These are phyloP conservation scores for Picathartes gymnocephalus DNA, from an alignment of 2,113 vertebrate species.

Conservation along the genomic window DNA sequence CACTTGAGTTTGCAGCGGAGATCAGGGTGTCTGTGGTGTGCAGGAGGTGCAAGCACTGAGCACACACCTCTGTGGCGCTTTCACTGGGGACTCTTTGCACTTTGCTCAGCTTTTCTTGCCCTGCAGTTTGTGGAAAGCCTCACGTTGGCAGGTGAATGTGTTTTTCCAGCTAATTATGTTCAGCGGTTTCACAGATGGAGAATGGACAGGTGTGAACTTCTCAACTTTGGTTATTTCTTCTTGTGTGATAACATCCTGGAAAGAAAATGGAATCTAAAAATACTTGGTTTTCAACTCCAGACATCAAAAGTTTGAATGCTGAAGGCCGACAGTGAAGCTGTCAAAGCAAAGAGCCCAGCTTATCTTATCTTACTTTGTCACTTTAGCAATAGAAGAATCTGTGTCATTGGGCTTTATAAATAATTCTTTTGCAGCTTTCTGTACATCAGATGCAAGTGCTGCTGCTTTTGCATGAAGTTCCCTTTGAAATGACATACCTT, in stretches of 20 bases:
- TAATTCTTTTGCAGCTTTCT: slow-evolving; percentile 48
- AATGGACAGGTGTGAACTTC: slow-evolving; percentile 54
- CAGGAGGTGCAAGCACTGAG: neutral
- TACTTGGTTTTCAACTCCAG: neutral
- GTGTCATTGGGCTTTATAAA: slow-evolving; percentile 46
- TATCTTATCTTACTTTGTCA: neutral
- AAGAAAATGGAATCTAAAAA: slow-evolving; percentile 20
- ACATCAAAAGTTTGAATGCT: slow-evolving; percentile 17
- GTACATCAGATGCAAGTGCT: neutral
- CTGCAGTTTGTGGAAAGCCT: neutral
- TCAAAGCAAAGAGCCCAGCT: neutral
- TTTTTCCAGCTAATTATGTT: neutral
- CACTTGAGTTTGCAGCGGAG: neutral
- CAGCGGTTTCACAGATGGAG: neutral
- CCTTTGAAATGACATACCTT: slow-evolving; percentile 1
- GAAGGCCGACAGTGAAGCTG: neutral
- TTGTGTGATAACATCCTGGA: neutral
- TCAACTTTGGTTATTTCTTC: slow-evolving; percentile 50
- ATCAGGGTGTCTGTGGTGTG: neutral
- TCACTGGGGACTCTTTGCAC: neutral
- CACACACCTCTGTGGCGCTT: no score
- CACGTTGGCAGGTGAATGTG: neutral
- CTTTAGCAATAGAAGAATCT: neutral
- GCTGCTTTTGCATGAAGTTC: neutral
- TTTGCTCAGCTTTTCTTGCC: neutral